Evolutionary conservation across 1,140 invertebrate species (phyloP).

Genomic region (Pogonognathellus flavescens): DNA sequence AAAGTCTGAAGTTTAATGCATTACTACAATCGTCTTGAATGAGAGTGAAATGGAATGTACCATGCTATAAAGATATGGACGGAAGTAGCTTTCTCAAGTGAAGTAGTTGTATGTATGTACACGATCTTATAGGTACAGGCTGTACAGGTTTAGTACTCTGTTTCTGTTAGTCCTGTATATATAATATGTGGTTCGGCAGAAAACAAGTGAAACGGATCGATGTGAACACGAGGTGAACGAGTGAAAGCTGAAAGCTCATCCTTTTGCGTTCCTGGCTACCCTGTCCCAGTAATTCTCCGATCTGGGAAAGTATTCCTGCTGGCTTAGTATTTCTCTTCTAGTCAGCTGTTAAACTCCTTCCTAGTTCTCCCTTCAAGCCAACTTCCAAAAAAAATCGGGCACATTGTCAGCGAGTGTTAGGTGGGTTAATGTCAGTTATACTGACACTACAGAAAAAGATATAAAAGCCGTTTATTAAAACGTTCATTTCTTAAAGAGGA

Average conservation of each 20-base stretch:
- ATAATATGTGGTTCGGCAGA: too few relatives aligned
- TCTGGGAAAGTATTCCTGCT: background rate
- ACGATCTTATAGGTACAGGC: too few relatives aligned
- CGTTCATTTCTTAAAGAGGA: background rate
- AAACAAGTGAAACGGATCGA: conserved; percentile 55
- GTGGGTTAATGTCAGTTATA: background rate
- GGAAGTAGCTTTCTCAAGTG: too few relatives aligned
- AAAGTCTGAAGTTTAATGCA: too few relatives aligned
- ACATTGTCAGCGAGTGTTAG: background rate
- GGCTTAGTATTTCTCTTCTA: conserved; percentile 30
- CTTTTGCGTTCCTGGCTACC: background rate
- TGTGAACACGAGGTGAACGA: conserved; percentile 62
- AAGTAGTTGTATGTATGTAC: too few relatives aligned
- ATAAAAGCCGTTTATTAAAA: background rate
- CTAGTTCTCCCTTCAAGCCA: background rate
- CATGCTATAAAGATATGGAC: too few relatives aligned
- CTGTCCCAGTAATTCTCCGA: background rate
- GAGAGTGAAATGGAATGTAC: too few relatives aligned
- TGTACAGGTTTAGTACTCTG: too few relatives aligned
- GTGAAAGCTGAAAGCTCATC: conserved; percentile 58
- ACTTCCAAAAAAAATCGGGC: background rate
- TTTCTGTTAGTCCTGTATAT: too few relatives aligned
- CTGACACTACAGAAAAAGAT: background rate
- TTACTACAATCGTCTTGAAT: too few relatives aligned
- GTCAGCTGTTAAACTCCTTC: conserved; percentile 30